A percentile compares a stretch with the other conserved stretches of the same genome.
These are phyloP conservation scores for Spatulosminthurus flaviceps DNA, from an alignment of 2,888 invertebrate species.

Conservation along the genomic window DNA sequence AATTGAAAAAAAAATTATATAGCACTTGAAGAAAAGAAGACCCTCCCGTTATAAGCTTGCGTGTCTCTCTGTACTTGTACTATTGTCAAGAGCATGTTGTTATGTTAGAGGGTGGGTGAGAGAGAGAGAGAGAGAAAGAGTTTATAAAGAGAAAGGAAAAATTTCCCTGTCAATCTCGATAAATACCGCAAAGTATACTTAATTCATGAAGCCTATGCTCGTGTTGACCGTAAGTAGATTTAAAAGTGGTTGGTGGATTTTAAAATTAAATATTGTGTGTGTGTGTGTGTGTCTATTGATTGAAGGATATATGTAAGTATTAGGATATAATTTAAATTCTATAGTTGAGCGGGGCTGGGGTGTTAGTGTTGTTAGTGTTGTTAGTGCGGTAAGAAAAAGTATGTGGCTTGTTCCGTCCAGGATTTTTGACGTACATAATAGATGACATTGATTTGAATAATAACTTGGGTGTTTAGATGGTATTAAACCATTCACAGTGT, in stretches of 20 bases:
- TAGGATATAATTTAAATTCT: too few species aligned
- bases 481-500: constrained; percentile 16
- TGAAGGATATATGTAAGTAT: too few species aligned
- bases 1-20: too few species aligned
- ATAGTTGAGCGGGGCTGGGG: too few species aligned
- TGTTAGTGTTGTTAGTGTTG: too few species aligned
- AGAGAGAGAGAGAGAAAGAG: constrained; percentile 15
- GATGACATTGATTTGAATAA: constrained; percentile 12
- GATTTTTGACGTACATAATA: too few species aligned
- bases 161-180: constrained; percentile 53
- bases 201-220: neutral
- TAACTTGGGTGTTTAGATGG: constrained; percentile 18
- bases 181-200: constrained; percentile 52
- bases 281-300: too few species aligned
- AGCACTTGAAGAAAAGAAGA: too few species aligned
- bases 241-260: constrained; percentile 20
- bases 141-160: constrained; percentile 37
- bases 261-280: neutral
- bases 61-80: neutral
- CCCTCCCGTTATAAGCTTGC: too few species aligned
- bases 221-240: neutral
- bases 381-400: too few species aligned
- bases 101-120: neutral
- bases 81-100: neutral
- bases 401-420: too few species aligned